Conservation (phyloP, 2,113 vertebrate genomes). For the Myotis lucifugus region DNA sequence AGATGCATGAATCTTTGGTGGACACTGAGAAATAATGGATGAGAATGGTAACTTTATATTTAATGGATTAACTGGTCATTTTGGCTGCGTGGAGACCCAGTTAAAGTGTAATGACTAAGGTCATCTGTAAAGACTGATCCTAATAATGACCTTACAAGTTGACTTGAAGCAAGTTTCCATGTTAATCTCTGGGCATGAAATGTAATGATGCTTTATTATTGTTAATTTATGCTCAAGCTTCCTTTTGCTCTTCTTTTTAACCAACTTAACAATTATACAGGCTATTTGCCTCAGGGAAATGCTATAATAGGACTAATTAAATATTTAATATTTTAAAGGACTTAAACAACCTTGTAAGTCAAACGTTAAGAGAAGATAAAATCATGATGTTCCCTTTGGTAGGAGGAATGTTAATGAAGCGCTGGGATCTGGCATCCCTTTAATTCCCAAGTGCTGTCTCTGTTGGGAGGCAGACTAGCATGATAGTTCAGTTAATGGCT, state of each 20-base stretch:
- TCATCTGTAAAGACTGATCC: constrained; percentile 67
- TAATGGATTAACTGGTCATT: constrained; percentile 62
- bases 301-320: constrained; percentile 75
- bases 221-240: constrained; percentile 74
- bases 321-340: constrained; percentile 81
- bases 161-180: constrained; percentile 64
- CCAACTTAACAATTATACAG: constrained; percentile 71
- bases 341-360: constrained; percentile 78
- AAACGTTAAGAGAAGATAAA: constrained; percentile 69
- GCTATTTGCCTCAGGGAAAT: constrained; percentile 74
- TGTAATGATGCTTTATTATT: constrained; percentile 78
- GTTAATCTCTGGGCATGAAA: constrained; percentile 69
- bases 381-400: constrained; percentile 50
- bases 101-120: constrained; percentile 65
- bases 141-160: constrained; percentile 71
- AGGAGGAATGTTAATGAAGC: constrained; percentile 62
- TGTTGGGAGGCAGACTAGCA: constrained; percentile 10
- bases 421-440: not conserved
- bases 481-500: constrained; percentile 20
- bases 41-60: constrained; percentile 42
- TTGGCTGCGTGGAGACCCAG: not conserved
- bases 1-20: constrained; percentile 3
- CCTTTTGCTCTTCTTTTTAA: constrained; percentile 74
- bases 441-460: not conserved
- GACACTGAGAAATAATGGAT: constrained; percentile 21